Evolutionary conservation across 2,888 invertebrate genomes (phyloP).

Genomic region (Epicampocera succincta): DNA sequence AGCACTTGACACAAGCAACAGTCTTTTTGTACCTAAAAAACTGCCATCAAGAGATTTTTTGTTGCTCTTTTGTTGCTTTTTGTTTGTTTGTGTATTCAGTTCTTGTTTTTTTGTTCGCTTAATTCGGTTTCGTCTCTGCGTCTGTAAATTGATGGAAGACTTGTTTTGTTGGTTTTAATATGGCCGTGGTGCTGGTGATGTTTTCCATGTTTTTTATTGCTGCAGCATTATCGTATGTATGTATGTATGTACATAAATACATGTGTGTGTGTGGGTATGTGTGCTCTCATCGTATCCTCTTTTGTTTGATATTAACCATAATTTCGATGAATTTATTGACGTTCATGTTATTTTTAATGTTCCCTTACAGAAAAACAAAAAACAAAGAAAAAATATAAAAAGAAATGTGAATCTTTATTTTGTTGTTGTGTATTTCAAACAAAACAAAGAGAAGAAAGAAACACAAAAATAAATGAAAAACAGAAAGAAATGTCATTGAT

Average conservation of each 20-base stretch:
- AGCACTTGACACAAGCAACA: conserved; percentile 50
- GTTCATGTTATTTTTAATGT: conserved; percentile 57
- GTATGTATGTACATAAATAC: neutral
- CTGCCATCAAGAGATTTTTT: conserved; percentile 51
- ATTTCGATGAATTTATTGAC: conserved; percentile 77
- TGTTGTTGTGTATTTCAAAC: too few species aligned
- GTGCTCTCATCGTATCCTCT: conserved; percentile 64
- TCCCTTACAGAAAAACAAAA: too few species aligned
- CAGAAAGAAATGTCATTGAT: too few species aligned
- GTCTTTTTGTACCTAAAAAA: conserved; percentile 7
- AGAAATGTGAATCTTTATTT: too few species aligned
- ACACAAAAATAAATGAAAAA: too few species aligned
- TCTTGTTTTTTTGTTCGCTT: neutral
- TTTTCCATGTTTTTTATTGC: conserved; percentile 12
- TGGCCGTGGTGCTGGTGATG: conserved; percentile 8
- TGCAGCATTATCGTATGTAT: neutral
- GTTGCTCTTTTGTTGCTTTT: conserved; percentile 15
- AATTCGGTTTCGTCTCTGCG: conserved; percentile 18
- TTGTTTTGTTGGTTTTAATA: neutral
- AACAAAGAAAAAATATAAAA: too few species aligned
- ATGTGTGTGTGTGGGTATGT: neutral
- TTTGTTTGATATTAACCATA: conserved; percentile 74
- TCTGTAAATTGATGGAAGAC: conserved; percentile 35
- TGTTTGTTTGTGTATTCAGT: neutral
- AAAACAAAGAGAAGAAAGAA: too few species aligned